Base-by-base conservation (phyloP, 2,888 invertebrate species). In the Silvanus unidentatus region DNA sequence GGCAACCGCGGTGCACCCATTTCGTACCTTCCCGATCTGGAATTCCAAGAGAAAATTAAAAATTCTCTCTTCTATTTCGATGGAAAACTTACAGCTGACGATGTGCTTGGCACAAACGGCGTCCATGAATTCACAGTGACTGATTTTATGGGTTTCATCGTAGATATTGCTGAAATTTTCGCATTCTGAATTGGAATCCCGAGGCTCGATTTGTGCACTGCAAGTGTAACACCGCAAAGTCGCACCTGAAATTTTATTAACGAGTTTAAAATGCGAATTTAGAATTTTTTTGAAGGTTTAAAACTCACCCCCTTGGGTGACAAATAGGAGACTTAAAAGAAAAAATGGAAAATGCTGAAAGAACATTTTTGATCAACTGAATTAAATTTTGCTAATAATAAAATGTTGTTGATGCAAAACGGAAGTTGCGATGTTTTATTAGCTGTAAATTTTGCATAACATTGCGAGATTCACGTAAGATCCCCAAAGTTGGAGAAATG, bases 41-140 rank as follows among this genome's bases (percentile, higher is more conserved):
- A 32, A 32, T 32, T 5, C 10, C 4, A 5, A 12, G 4, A 8
- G n/a, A 12, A 32, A 32, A 4, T 32, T n/a, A 32, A 32, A 12
- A 32, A 8, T 8, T 4, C 3, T 32, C 4, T 12, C n/a, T 3
- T n/a, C 10, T 12, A 5, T n/a, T 32, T 32, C n/a, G n/a, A 32
- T 32, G n/a, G n/a, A 22, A 32, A 5, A 59, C 63, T 59, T 52
- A 63, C 64, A 55, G 39, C 60, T 54, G 3, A 63, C 61, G n/a
- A 57, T 46, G 40, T 60, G 61, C 49, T 60, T 63, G 1, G 63
- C 63, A 52, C 64, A 64, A 27, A 63, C 60, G 10, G 60, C 50
- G 40, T 61, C 58, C 8, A 22, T 22, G 22, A 5, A 22, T 3
- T 22, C 22, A 30, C 63, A 64, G 5, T 45, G 36, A 5, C 52